Percentiles rank a stretch among this genome's conserved stretches.
These are phyloP conservation scores for Drosophila melanogaster DNA, from an alignment of 1,140 invertebrate genomes.

Conservation along the genomic window DNA sequence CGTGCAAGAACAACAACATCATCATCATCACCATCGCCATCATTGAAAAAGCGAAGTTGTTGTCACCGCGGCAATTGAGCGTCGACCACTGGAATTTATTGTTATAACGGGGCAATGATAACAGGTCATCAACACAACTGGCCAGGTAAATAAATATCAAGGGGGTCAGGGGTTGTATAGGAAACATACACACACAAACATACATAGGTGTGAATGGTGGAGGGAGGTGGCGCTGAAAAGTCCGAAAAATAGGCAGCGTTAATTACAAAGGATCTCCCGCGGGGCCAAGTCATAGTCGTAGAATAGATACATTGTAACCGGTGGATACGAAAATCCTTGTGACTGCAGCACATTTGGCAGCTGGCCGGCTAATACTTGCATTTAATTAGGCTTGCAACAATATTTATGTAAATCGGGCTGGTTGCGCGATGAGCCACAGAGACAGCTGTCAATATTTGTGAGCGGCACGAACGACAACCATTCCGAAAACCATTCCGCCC, in stretches of 20 bases:
- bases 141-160: slow-evolving; percentile 75
- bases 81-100: slow-evolving; percentile 68
- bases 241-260: slow-evolving; percentile 73
- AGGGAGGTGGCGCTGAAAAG: not conserved
- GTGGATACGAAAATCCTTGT: slow-evolving; percentile 10
- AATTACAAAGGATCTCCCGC: slow-evolving; percentile 67
- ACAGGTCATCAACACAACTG: slow-evolving; percentile 81
- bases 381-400: slow-evolving; percentile 83
- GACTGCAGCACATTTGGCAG: slow-evolving; percentile 29
- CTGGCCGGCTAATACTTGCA: slow-evolving; percentile 74
- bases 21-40: slow-evolving; percentile 24
- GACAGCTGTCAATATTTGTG: slow-evolving; percentile 76
- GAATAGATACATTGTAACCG: slow-evolving; percentile 30
- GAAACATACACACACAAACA: no score
- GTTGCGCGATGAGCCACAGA: slow-evolving; percentile 49
- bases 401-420: slow-evolving; percentile 81
- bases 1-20: slow-evolving; percentile 67
- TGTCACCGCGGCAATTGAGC: slow-evolving; percentile 46
- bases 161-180: not conserved
- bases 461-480: not conserved
- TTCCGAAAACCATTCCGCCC: not conserved
- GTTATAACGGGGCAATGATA: slow-evolving; percentile 81
- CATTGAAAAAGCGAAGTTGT: slow-evolving; percentile 18
- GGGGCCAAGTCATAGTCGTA: slow-evolving; percentile 40
- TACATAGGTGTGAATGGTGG: not conserved